phyloP scores from a whole-genome alignment of 2,797 vertebrate genomes.

The Erethizon dorsatum region DNA sequence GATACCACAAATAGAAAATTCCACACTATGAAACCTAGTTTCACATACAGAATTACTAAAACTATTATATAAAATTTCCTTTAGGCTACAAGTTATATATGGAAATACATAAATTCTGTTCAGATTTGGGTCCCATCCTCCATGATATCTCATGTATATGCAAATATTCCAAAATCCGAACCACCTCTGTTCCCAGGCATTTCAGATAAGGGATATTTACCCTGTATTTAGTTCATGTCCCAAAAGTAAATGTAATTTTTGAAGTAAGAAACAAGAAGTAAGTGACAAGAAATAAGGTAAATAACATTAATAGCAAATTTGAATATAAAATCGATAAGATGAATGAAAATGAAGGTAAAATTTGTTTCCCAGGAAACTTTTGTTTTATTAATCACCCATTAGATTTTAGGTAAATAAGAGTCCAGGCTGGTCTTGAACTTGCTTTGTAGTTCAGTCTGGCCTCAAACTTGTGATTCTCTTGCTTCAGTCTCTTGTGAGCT shows the following conservation, averaged over 20 bases:
- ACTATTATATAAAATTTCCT: background rate
- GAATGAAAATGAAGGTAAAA: conserved; percentile 35
- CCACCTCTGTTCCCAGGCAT: background rate
- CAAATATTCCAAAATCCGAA: background rate
- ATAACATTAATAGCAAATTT: background rate
- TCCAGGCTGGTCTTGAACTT: background rate
- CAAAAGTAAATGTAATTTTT: conserved; percentile 32
- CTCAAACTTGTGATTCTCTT: background rate
- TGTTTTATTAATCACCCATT: background rate
- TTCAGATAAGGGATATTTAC: background rate
- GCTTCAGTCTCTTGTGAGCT: background rate
- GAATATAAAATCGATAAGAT: conserved; percentile 39
- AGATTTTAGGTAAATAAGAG: background rate
- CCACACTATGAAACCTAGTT: background rate
- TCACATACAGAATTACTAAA: background rate
- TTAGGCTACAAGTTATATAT: background rate
- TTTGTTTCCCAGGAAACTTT: background rate
- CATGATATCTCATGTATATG: background rate
- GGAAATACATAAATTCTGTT: background rate
- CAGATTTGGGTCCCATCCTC: background rate
- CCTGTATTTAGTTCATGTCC: background rate
- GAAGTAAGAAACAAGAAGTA: background rate
- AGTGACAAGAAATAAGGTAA: conserved; percentile 12
- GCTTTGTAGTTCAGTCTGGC: background rate
- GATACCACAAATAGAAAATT: background rate